Evolutionary conservation across 2,113 vertebrate species (phyloP), one percentile per base, ranked within the genome.

Genomic region (Antigone vipio): DNA sequence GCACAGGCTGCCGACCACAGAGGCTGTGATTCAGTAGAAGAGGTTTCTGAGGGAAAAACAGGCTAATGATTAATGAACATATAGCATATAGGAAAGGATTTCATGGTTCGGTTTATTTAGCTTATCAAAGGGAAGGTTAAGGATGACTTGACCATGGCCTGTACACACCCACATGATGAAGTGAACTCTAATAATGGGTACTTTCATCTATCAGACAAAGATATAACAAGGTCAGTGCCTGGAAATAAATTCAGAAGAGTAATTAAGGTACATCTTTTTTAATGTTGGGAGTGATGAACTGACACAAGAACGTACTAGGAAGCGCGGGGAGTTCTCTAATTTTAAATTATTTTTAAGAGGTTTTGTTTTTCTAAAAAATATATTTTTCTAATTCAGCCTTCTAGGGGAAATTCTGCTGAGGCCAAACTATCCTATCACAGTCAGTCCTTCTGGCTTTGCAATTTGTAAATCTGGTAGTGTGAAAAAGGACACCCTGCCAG

Each of bases 91-190:
- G 62, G 50, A 85, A 76, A 88, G 78, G 78, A 73, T 88, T 80
- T 80, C 67, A 77, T 38, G 45, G 71, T 82, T 94, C 2, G 9
- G 78, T 95, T 95, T 96, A 91, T 96, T 96, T 79, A 95, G 74
- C 88, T 96, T 96, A 96, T 95, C 90, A 83, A 90, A 92, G n/a
- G 52, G 82, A 96, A 96, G 88, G 88, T 95, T 94, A 96, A 94
- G 81, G 77, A 95, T 94, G 95, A 75, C 90, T 96, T 96, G 93
- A 96, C 95, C 94, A 88, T 17, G 66, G 92, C 53, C 81, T 89
- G 12, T 85, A 87, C 81, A 87, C 73, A 95, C 93, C 94, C 80
- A 87, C 47, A 67, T 52, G 89, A 82, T 85, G 91, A 96, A 89
- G 93, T 95, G 95, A 89, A 79, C 91, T 92, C 94, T 94, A 95